A percentile compares a stretch with the other conserved stretches of the same genome.
Evolutionary conservation across 2,797 vertebrate genomes (phyloP).

Genomic region (Tachyglossus aculeatus): DNA sequence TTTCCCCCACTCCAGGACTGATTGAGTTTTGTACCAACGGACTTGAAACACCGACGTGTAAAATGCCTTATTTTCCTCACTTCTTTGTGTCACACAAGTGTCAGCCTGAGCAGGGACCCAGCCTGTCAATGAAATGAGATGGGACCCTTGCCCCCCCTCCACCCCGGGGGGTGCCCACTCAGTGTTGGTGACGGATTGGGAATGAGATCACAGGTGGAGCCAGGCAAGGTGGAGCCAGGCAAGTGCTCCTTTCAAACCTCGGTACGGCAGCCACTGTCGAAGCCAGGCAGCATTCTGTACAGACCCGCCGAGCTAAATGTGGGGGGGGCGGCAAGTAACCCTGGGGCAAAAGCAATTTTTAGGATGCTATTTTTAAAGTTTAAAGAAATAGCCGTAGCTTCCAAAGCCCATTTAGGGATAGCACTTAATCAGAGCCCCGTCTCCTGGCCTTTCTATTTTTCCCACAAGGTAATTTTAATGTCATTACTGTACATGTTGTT

Average conservation of each 20-base stretch:
- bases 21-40: rapidly evolving
- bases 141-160: no score
- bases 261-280: rapidly evolving
- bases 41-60: background rate
- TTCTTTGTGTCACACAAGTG: background rate
- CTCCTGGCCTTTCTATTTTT: constrained; percentile 34
- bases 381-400: background rate
- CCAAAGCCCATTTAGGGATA: background rate
- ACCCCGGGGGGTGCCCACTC: no score
- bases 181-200: background rate
- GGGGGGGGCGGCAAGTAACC: background rate
- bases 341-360: rapidly evolving
- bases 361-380: constrained; percentile 4
- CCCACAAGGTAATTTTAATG: constrained; percentile 33
- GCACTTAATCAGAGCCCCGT: constrained; percentile 35
- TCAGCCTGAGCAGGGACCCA: background rate
- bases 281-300: background rate
- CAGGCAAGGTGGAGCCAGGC: background rate
- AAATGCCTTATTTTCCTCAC: constrained; percentile 33
- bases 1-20: rapidly evolving
- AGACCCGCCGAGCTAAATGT: rapidly evolving
- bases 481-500: constrained; percentile 61
- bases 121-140: no score
- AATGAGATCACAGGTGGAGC: no score
- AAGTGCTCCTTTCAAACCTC: background rate